Evolutionary conservation across 2,888 invertebrate species (phyloP), one percentile per base, ranked within the genome.

Genomic region (Xanthia icteritia): DNA sequence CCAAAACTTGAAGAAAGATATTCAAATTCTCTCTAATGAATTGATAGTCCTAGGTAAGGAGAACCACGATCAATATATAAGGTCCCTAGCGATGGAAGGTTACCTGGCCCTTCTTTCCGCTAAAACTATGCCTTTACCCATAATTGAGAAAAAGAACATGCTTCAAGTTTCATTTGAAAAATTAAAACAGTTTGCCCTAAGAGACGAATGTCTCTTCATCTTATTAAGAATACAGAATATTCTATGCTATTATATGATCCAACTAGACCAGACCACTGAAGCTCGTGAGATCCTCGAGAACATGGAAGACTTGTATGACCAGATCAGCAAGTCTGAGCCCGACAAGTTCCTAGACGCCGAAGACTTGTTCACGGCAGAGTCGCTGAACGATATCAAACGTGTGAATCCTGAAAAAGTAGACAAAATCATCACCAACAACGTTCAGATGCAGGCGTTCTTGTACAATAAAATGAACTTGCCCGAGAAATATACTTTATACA

Each of bases 381-480:
- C 92, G 11, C 79, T 95, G 20, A 60, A 79, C 2, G 93, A 93
- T 9, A 92, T 95, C 60, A 94, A 93, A 71, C 91, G 93, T 58
- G 93, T 96, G 11, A 94, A 94, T 81, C 95, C 95, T 4, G 94
- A 94, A 70, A 97, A 97, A 91, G 94, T 97, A 36, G 97, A 97
- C 84, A 97, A 97, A 88, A 92, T 97, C 5, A 95, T 97, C 56
- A 97, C 97, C 1, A 97, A 97, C 87, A 97, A 97, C 87, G 93
- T 97, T 73, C 97, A 97, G 87, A 97, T 97, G 97, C 94, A 97
- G 87, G 97, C 97, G 6, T 97, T 97, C 94, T 91, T 97, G 65
- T 97, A 97, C 86, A 97, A 97, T 75, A 97, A 97, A 90, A 89
- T 97, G 67, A 97, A 97, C 74, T 86, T 97, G 79, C 95, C 96